Percentiles rank a stretch among this genome's conserved stretches.
phyloP scores from a whole-genome alignment of 1,140 invertebrate genomes.

The Rhopalosiphum padi region DNA sequence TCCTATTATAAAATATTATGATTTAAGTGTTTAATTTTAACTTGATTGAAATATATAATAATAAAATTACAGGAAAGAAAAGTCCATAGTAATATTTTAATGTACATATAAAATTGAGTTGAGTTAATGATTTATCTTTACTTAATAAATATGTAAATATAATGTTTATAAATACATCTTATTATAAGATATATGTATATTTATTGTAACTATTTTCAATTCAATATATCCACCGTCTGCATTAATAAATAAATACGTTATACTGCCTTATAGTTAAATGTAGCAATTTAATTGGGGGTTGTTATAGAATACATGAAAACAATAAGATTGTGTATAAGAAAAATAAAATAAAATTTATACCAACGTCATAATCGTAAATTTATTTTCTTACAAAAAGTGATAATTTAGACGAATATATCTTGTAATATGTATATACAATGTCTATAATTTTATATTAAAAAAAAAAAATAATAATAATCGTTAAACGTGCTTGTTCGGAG shows the following conservation, averaged over 20 bases:
- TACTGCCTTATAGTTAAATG: background rate
- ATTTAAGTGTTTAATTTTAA: no score
- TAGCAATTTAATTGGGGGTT: background rate
- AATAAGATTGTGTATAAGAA: background rate
- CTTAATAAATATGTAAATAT: no score
- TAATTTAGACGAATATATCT: background rate
- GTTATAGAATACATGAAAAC: background rate
- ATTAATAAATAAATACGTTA: background rate
- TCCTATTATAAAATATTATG: no score
- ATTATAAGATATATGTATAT: background rate
- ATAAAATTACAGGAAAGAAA: no score
- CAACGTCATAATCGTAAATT: background rate
- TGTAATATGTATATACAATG: background rate
- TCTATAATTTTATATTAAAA: constrained; percentile 15
- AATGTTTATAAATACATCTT: background rate
- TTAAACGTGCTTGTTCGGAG: background rate
- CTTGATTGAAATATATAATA: no score
- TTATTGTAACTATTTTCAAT: background rate
- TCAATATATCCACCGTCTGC: background rate
- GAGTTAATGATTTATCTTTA: no score
- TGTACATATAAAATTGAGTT: no score
- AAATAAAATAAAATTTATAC: background rate
- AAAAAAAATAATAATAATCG: background rate
- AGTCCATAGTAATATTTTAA: no score
- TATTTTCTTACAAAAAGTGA: background rate